Conservation (phyloP, 1,140 invertebrate species). For the Hylaeus anthracinus region DNA sequence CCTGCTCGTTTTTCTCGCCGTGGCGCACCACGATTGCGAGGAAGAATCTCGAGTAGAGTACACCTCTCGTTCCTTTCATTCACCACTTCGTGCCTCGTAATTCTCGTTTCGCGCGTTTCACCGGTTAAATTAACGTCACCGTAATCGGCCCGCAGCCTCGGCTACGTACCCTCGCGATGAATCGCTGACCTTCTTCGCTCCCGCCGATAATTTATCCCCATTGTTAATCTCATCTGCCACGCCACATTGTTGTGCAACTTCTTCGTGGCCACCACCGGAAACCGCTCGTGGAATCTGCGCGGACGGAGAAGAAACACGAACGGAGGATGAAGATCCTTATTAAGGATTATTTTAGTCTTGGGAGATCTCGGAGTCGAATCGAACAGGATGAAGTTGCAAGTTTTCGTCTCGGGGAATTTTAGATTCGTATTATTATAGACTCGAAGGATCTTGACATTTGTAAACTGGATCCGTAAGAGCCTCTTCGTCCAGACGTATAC, state of each 20-base stretch:
- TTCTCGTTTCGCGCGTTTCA: constrained; percentile 32
- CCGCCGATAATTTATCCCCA: constrained; percentile 42
- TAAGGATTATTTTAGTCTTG: not conserved
- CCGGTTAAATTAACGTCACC: constrained; percentile 53
- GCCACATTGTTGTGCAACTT: constrained; percentile 26
- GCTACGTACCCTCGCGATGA: not conserved
- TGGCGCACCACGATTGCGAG: constrained; percentile 42
- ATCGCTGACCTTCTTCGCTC: not conserved
- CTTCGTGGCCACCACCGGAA: constrained; percentile 12
- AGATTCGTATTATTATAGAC: no score
- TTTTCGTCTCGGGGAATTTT: no score
- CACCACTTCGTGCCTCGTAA: constrained; percentile 46
- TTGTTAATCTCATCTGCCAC: constrained; percentile 14
- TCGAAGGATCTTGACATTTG: no score
- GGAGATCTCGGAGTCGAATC: no score
- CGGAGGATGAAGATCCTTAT: not conserved
- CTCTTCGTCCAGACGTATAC: no score
- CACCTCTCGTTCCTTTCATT: constrained; percentile 48
- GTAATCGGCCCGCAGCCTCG: constrained; percentile 28
- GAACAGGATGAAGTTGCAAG: no score
- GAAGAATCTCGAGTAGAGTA: constrained; percentile 48
- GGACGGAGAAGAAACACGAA: not conserved
- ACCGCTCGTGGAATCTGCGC: not conserved
- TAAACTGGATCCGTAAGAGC: no score
- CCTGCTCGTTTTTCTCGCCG: constrained; percentile 44